Percentiles rank a stretch among this genome's conserved stretches.
These are phyloP conservation scores for Poliocrania exsul DNA, from an alignment of 2,797 vertebrate genomes.

Conservation along the genomic window DNA sequence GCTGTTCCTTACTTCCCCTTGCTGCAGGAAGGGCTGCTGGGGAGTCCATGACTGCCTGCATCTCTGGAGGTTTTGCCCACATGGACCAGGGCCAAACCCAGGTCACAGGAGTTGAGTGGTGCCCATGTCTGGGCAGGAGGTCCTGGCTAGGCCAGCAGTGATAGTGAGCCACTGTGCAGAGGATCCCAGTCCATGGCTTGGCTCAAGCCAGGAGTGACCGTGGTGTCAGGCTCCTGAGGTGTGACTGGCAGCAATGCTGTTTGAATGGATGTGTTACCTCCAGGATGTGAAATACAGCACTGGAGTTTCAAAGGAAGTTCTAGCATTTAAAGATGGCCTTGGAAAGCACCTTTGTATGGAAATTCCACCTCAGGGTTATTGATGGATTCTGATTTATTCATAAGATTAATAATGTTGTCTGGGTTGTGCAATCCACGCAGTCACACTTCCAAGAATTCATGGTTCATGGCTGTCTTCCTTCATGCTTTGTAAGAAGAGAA, in stretches of 20 bases:
- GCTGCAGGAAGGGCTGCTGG: neutral
- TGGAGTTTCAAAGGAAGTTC: neutral
- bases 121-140: neutral
- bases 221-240: neutral
- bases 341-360: neutral
- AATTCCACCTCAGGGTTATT: neutral
- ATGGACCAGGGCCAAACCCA: neutral
- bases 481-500: neutral
- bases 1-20: neutral
- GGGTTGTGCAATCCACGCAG: neutral
- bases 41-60: neutral
- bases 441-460: neutral
- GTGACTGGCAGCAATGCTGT: neutral
- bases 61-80: neutral
- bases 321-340: neutral
- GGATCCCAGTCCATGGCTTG: fast-evolving
- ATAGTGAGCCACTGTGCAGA: fast-evolving
- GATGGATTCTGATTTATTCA: neutral
- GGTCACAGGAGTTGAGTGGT: neutral
- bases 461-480: neutral
- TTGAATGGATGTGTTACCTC: neutral
- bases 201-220: neutral
- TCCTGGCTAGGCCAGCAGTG: neutral
- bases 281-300: neutral
- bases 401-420: neutral